Evolutionary conservation across 2,113 vertebrate species (phyloP).

Genomic region (Dipodomys ordii): DNA sequence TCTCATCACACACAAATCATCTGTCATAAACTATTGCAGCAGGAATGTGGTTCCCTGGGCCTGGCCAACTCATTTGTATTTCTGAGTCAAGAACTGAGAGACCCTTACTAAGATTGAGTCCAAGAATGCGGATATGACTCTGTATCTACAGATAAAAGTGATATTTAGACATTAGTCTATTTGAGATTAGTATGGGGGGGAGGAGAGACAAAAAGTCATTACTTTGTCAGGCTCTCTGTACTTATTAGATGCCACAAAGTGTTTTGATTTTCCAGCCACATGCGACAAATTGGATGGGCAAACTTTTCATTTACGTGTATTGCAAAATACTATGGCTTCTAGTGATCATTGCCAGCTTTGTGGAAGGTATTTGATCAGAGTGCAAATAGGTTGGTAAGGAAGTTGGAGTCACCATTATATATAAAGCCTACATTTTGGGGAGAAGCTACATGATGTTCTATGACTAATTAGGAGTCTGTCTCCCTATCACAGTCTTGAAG

Average conservation of each 20-base stretch:
- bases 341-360: conserved; percentile 25
- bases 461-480: background rate
- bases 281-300: conserved; percentile 42
- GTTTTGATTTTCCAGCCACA: conserved; percentile 66
- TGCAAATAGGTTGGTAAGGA: background rate
- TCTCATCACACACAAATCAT: conserved; percentile 82
- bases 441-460: background rate
- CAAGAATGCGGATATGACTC: conserved; percentile 66
- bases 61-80: conserved; percentile 73
- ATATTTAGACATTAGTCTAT: conserved; percentile 58
- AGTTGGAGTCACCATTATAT: background rate
- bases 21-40: conserved; percentile 83
- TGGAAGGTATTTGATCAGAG: background rate
- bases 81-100: conserved; percentile 67
- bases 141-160: conserved; percentile 56
- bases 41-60: conserved; percentile 70
- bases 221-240: conserved; percentile 56
- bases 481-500: background rate
- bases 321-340: conserved; percentile 60
- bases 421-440: background rate
- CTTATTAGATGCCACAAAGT: conserved; percentile 26
- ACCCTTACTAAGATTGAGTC: background rate
- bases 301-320: background rate
- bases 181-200: background rate
- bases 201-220: conserved; percentile 41